Base-by-base conservation (phyloP, 2,888 invertebrate genomes). In the Lasioglossum zephyrum region DNA sequence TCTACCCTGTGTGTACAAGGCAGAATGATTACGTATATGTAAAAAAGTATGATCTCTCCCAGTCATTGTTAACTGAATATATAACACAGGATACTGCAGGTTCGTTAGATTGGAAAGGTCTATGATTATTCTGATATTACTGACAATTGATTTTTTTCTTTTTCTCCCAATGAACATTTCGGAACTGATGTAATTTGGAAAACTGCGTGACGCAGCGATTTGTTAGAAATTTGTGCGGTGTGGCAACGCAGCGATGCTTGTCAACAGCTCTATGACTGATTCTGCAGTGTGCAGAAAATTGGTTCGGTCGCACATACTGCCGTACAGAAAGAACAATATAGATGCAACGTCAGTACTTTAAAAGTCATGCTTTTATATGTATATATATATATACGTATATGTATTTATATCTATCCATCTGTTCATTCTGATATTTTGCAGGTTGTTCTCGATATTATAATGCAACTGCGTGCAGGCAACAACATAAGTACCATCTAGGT, bases 401-500 rank as follows among this genome's bases (percentile, higher is more conserved):
- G 84, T 44, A 44, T 88, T 84, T 82, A 81, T 79, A 84, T 87
- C 82, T 88, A 87, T 83, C 84, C 84, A 75, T 91, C 84, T 86
- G 87, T 87, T 81, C 70, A 57, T 73, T 90, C 81, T 70, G 84
- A 81, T 85, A 82, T 80, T 83, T 87, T 88, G 88, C 87, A 81
- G 78, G 79, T 78, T 82, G 81, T 83, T 88, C 85, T 88, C 89
- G 79, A 88, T 77, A 79, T 83, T 87, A 44, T 90, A 90, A 90
- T 77, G 86, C 84, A 84, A 90, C 82, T 79, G 82, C 87, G 86
- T 86, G 87, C 87, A 85, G 77, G 76, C 70, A 87, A 91, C 63
- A 87, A 89, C 85, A 72, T 87, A 81, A 91, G 80, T 88, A 91
- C 88, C 91, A 88, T 91, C 83, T 89, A 91, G 92, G 88, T 91